These are phyloP conservation scores for Epirrhoe tristata DNA, from an alignment of 2,888 invertebrate species.

Conservation along the genomic window DNA sequence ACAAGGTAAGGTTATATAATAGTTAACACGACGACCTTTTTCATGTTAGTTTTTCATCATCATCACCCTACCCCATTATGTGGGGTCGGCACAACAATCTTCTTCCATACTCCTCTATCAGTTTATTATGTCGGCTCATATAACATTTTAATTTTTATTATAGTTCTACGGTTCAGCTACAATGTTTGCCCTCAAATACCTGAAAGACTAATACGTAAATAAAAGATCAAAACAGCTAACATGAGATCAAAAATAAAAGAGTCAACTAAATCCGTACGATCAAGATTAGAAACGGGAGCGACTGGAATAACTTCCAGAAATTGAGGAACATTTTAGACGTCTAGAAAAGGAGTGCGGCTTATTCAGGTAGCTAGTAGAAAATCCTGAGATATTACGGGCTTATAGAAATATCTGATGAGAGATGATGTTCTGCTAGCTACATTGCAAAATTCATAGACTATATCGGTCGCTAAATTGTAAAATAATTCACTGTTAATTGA, in stretches of 20 bases:
- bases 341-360: slow-evolving; percentile 19
- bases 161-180: not conserved
- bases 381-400: slow-evolving; percentile 27
- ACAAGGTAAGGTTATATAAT: too few relatives aligned
- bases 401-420: not conserved
- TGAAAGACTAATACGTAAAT: not conserved
- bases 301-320: slow-evolving; percentile 18
- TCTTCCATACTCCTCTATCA: too few relatives aligned
- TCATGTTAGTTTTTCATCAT: too few relatives aligned
- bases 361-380: slow-evolving; percentile 24
- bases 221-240: slow-evolving; percentile 14
- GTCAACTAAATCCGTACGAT: slow-evolving; percentile 11
- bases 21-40: too few relatives aligned
- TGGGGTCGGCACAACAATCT: too few relatives aligned
- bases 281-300: slow-evolving; percentile 15
- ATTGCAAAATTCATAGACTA: not conserved
- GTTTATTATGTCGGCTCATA: too few relatives aligned
- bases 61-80: too few relatives aligned
- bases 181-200: not conserved
- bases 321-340: slow-evolving; percentile 23
- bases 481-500: too few relatives aligned
- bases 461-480: not conserved
- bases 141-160: too few relatives aligned
- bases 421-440: not conserved
- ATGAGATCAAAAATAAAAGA: slow-evolving; percentile 15